Base-by-base conservation (phyloP, 2,113 vertebrate genomes). In the Sturnus vulgaris region DNA sequence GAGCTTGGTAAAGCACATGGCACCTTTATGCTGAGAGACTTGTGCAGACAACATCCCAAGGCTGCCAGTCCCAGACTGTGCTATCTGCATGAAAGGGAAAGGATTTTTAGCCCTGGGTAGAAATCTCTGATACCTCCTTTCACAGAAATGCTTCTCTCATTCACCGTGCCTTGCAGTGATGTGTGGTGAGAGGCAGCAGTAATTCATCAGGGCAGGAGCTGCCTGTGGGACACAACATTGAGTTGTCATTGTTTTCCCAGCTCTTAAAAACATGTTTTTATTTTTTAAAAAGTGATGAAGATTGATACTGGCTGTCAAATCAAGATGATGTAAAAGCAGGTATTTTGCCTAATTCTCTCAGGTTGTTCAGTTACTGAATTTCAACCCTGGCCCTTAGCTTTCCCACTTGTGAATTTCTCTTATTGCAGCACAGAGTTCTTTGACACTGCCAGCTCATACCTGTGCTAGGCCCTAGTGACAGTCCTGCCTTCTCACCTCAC, bases 161-260 rank as follows among this genome's bases (percentile, higher is more conserved):
- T 82, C 33, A 6, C 59, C 1, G 4, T 77, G 44, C 44, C 64
- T 70, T 23, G 56, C 19, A 50, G 64, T 17, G 72, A 50, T 55
- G 39, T 30, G 68, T 68, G 64, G 66, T 23, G 60, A 83, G 79
- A 94, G 77, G 81, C 61, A 91, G 69, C 69, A 82, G 60, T 7
- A 71, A 79, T 87, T 37, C 86, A 85, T 87, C 92, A 87, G 33
- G 60, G 28, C 0, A 95, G 69, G 65, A 84, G 57, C 69, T 89
- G 89, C 93, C 94, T 53, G 44, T 82, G 72, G 81, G 86, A 82
- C 83, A 86, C 52, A 76, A 18, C 81, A 82, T 11, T 19, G 33
- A 60, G 31, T 27, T 86, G 75, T 37, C 61, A 16, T 27, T 92
- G 72, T 49, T 92, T 46, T 9, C 40, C 28, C 40, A 71, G 52